These are phyloP conservation scores for Pluvianellus socialis DNA, from an alignment of 2,113 vertebrate genomes.

Conservation along the genomic window DNA sequence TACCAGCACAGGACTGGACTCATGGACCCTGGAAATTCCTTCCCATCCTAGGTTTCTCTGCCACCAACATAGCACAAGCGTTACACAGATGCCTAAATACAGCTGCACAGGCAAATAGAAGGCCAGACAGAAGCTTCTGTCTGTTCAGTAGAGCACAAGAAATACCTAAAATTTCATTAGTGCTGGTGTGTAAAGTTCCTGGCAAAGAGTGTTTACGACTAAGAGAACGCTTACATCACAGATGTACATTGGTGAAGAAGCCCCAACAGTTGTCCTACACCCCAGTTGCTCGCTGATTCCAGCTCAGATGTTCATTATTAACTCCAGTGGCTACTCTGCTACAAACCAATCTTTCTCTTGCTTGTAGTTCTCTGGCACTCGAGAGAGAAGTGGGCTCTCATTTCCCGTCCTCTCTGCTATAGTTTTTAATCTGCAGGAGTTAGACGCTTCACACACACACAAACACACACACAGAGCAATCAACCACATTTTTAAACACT, in stretches of 20 bases:
- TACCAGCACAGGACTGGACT: not conserved
- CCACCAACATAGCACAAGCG: not conserved
- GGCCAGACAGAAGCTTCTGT: not conserved
- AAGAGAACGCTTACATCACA: not conserved
- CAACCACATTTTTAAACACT: not conserved
- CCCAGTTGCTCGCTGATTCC: not conserved
- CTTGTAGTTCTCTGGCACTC: not conserved
- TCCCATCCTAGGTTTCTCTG: not conserved
- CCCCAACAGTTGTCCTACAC: fast-evolving
- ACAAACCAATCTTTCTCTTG: not conserved
- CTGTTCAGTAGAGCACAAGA: not conserved
- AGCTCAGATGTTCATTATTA: not conserved
- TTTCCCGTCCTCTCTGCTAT: not conserved
- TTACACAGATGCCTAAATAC: not conserved
- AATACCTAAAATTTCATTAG: not conserved
- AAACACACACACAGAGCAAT: not conserved
- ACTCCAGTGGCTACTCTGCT: not conserved
- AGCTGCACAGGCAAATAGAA: not conserved
- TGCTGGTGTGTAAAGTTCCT: not conserved
- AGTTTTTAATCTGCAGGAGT: not conserved
- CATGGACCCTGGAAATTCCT: not conserved
- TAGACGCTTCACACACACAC: not conserved
- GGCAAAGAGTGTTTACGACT: not conserved
- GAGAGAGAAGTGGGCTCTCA: not conserved
- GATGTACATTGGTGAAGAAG: not conserved